Evolutionary conservation across 2,888 invertebrate species (phyloP), one percentile per base, ranked within the genome.

Genomic region (Eustalomyia histrio): DNA sequence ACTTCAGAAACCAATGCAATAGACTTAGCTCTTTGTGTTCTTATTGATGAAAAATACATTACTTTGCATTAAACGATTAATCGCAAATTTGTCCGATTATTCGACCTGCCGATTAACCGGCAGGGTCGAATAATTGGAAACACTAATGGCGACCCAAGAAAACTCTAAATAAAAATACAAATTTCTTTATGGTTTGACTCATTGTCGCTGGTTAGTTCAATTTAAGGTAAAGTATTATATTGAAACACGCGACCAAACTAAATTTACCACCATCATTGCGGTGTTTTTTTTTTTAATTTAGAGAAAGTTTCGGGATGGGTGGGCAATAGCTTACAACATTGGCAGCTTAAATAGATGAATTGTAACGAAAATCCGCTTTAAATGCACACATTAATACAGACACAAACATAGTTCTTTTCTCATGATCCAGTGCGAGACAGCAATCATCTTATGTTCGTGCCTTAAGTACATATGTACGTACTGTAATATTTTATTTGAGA

Each of bases 361-460:
- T 81, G 74, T 72, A 78, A 81, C 65, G 74, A 81, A 81, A 78
- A 81, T 81, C 71, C 78, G 63, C 39, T 81, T 65, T 60, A 68
- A 67, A 71, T 58, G 52, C 65, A 50, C 64, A 58, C 58, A 58
- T 43, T 29, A 12, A 52, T 35, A 39, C 63, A 50, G 8, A 47
- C 50, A 57, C 53, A 53, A 29, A 55, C 55, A 43, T 55, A 61
- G 33, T 57, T 74, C 78, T 71, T 65, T 81, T 81, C 81, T 79
- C 78, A 78, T 81, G 78, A 81, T 74, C 73, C 73, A 47, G 55
- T 74, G 33, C 16, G 24, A 57, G 33, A 29, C 64, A 67, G 78
- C 71, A 78, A 81, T 81, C 78, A 81, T 78, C 78, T 71, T 81
- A 71, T 71, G 74, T 81, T 81, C 81, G 81, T 81, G 81, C 81